A percentile compares a stretch with the other conserved stretches of the same genome.
phyloP scores from a whole-genome alignment of 2,113 vertebrate species.

The Origma solitaria region DNA sequence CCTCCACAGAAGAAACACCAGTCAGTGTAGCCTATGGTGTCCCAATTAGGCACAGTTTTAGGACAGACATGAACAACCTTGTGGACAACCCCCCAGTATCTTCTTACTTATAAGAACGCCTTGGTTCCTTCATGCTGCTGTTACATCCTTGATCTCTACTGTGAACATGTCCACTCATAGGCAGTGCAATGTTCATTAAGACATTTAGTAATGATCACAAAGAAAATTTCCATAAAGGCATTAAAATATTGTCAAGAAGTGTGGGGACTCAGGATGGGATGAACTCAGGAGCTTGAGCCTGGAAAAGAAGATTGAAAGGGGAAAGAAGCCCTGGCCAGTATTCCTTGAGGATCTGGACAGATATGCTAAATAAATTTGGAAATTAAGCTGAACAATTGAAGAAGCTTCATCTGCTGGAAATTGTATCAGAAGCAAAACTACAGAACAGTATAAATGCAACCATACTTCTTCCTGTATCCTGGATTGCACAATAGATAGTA shows the following conservation, averaged over 20 bases:
- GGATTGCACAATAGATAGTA: neutral
- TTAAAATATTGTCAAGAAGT: neutral
- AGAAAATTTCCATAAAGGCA: neutral
- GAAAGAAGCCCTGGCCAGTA: neutral
- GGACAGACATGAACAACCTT: neutral
- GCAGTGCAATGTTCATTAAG: neutral
- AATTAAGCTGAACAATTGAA: neutral
- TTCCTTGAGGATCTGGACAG: neutral
- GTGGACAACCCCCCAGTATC: fast-evolving
- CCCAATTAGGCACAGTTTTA: neutral
- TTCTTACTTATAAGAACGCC: neutral
- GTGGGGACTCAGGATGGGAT: neutral
- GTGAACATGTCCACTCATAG: neutral
- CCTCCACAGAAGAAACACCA: neutral
- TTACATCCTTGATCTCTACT: neutral
- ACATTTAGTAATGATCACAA: neutral
- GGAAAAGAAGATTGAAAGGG: neutral
- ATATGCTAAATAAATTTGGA: neutral
- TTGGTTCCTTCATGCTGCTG: fast-evolving
- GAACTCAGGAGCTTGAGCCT: neutral
- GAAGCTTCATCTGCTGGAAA: neutral
- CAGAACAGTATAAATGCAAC: neutral
- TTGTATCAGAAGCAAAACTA: neutral
- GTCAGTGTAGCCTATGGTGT: neutral
- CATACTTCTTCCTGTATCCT: neutral